phyloP scores from a whole-genome alignment of 1,140 invertebrate genomes.

The Pachypeltis micranthus region DNA sequence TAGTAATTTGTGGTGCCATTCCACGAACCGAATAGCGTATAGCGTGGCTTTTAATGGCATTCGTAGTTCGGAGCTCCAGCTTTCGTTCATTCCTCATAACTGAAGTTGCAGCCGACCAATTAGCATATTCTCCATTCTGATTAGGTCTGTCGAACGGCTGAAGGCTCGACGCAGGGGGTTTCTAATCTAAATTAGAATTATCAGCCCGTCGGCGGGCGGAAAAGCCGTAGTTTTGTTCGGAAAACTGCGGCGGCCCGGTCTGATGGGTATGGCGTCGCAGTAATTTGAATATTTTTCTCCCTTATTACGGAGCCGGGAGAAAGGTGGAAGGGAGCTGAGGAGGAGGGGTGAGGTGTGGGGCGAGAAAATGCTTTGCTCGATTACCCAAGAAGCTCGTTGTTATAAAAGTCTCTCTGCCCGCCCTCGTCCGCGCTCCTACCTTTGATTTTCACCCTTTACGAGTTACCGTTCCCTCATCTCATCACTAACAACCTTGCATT shows the following conservation, averaged over 20 bases:
- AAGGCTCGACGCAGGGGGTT: too few relatives aligned
- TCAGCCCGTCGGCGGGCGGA: too few relatives aligned
- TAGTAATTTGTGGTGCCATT: too few relatives aligned
- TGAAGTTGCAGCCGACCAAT: too few relatives aligned
- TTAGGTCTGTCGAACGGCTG: too few relatives aligned
- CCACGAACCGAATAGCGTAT: too few relatives aligned
- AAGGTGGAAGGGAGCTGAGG: background rate
- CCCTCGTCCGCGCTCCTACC: background rate
- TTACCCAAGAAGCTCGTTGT: background rate
- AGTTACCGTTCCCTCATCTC: background rate
- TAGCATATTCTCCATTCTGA: too few relatives aligned
- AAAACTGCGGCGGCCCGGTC: background rate
- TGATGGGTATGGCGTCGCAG: background rate
- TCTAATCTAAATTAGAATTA: too few relatives aligned
- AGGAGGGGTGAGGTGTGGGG: background rate
- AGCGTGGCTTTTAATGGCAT: too few relatives aligned
- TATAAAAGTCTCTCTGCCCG: background rate
- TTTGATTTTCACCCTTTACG: background rate
- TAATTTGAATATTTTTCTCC: constrained; percentile 4
- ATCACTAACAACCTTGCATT: constrained; percentile 8
- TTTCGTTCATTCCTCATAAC: too few relatives aligned
- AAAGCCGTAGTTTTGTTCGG: background rate
- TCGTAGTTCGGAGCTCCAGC: too few relatives aligned
- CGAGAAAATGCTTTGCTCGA: background rate
- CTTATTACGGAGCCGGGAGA: background rate